Evolutionary conservation across 2,113 vertebrate genomes (phyloP).

Genomic region (Rafetus swinhoei): DNA sequence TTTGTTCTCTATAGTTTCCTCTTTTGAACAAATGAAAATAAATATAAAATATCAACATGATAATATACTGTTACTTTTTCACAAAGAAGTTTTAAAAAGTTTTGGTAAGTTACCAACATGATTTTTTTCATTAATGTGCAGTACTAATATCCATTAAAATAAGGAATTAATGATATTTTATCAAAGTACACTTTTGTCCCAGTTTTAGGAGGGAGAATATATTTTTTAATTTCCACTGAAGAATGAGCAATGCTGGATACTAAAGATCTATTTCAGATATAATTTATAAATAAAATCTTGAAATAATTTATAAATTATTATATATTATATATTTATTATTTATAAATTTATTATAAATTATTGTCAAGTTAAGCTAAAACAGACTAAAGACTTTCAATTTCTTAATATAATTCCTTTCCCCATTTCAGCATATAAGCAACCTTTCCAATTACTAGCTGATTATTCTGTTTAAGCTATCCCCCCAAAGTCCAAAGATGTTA

Average conservation of each 20-base stretch:
- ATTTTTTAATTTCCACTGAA: slow-evolving; percentile 47
- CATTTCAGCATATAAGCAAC: background rate
- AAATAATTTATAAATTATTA: background rate
- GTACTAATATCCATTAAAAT: background rate
- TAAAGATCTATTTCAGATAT: slow-evolving; percentile 23
- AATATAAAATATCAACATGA: background rate
- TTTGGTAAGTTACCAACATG: background rate
- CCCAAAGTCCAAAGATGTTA: background rate
- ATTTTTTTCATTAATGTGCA: background rate
- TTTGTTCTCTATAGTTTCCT: slow-evolving; percentile 17
- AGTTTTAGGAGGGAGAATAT: slow-evolving; percentile 25
- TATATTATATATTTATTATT: too few species aligned
- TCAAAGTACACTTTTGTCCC: slow-evolving; percentile 54
- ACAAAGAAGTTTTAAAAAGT: slow-evolving; percentile 29
- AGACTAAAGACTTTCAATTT: background rate
- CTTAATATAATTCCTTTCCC: background rate
- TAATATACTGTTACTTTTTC: background rate
- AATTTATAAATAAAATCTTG: background rate
- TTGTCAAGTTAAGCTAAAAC: background rate
- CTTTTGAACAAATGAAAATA: background rate
- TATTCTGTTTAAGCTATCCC: background rate
- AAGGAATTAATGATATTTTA: slow-evolving; percentile 45
- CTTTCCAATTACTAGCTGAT: background rate
- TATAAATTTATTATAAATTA: too few species aligned
- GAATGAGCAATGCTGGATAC: background rate